Conservation (phyloP, 2,888 invertebrate species). For the Amphipoea oculea region DNA sequence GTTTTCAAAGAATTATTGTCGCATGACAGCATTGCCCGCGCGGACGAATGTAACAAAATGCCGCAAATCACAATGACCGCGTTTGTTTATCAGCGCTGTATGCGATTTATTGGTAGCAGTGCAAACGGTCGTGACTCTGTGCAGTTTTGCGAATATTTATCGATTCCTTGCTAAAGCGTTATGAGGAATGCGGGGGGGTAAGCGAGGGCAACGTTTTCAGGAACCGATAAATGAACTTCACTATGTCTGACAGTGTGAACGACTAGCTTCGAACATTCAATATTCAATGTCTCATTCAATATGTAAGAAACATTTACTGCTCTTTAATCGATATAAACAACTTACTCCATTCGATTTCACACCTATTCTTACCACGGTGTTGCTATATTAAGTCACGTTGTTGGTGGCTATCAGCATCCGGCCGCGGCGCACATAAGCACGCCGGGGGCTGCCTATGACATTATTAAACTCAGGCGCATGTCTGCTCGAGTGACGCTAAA, state of each 20-base stretch:
- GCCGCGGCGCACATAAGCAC: constrained; percentile 56
- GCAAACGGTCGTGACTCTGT: constrained; percentile 69
- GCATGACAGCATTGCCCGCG: constrained; percentile 76
- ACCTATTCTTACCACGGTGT: constrained; percentile 19
- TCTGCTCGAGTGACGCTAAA: constrained; percentile 83
- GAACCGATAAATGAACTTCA: neutral
- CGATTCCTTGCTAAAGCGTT: constrained; percentile 59
- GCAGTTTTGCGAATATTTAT: constrained; percentile 71
- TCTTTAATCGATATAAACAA: neutral
- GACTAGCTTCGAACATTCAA: neutral
- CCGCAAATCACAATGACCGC: constrained; percentile 75
- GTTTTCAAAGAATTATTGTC: constrained; percentile 85
- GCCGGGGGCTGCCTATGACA: constrained; percentile 80
- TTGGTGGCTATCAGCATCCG: constrained; percentile 61
- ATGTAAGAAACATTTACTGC: neutral
- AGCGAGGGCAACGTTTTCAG: constrained; percentile 7
- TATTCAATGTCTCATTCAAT: neutral
- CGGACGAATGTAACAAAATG: constrained; percentile 76
- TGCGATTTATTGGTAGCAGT: constrained; percentile 68
- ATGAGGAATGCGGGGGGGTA: constrained; percentile 36
- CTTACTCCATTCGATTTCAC: neutral
- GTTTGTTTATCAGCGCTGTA: constrained; percentile 72
- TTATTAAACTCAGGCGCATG: constrained; percentile 88
- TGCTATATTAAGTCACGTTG: constrained; percentile 70
- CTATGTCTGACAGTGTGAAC: neutral